Base-by-base conservation (phyloP, 2,888 invertebrate genomes). In the Lagria hirta region DNA sequence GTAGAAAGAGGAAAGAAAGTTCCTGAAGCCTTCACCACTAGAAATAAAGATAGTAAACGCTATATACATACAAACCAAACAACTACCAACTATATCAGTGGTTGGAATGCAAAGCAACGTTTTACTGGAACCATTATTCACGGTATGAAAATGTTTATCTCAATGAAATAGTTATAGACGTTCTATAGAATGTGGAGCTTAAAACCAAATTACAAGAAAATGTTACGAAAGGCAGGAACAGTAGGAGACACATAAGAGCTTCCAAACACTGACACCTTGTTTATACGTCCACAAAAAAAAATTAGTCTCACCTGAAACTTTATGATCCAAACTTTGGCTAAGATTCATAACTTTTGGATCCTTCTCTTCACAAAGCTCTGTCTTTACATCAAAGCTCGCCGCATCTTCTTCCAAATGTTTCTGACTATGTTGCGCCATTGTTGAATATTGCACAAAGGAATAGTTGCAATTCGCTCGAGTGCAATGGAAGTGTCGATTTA, bases 11-110 rank as follows among this genome's bases (percentile, higher is more conserved):
- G 92, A 75, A 88, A 91, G 78, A 88, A 92, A 72, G 91, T 91
- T 73, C 92, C 91, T 66, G 88, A 83, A 74, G 91, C 88, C 84
- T 90, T 91, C 78, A 92, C 88, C 80, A 90, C 86, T 88, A 83
- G 76, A 84, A 68, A 66, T 60, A 55, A 57, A 48, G 46, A 59
- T 54, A 53, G 55, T 59, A 48, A 56, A 45, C 47, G 48, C 46
- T 44, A 51, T 52, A 49, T 43, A 52, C 41, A 57, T 27, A 47
- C 26, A 24, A 27, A 20, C 11, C 21, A n/a, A n/a, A 16, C 13
- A 11, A 27, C 29, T 44, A 33, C 32, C 29, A 22, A 16, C 30
- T 12, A n/a, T 14, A 18, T 24, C 17, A 32, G 20, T 17, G 5
- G 15, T 17, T 7, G n/a, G n/a, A n/a, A n/a, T n/a, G n/a, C n/a